Evolutionary conservation across 2,888 invertebrate species (phyloP), one percentile per base, ranked within the genome.

Genomic region (Lithophane ornitopus): DNA sequence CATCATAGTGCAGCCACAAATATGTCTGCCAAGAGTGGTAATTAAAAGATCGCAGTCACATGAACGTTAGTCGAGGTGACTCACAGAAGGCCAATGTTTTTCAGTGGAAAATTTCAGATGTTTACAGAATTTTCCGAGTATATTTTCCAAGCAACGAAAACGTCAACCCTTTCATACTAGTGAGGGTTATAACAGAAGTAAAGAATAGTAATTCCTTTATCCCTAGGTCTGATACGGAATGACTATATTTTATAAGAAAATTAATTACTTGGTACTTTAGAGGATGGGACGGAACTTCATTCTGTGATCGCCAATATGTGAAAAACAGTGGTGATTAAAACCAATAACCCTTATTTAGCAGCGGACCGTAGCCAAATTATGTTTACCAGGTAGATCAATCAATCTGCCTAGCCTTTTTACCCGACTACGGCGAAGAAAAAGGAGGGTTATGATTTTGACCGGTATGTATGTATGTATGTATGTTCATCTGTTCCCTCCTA

Each of bases 1-100:
- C 52, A 52, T 65, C 65, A 56, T 14, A 81, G 44, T 49, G 76
- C 65, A 46, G 76, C 41, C 54, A 78, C 59, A 81, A 54, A 54
- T 46, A 81, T 74, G 61, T 76, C 72, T 78, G 81, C 65, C 75
- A 78, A 81, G 76, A 75, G 58, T 54, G 26, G 81, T 75, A 78
- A 81, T 78, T 78, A 78, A 78, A 81, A 59, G 76, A 76, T 76
- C 63, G 26, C 76, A 81, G 65, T 76, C 76, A 41, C 46, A 49
- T 76, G 66, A 78, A 66, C 66, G 67, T 56, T 76, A 16, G 26
- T 34, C 59, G 28, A 76, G 49, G 61, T 81, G 76, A 62, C 26
- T 81, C 76, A 76, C 12, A 26, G 26, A 81, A 61, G 61, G 34
- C 59, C 52, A 67, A 66, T 66, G 49, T 76, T 61, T 76, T 75